These are phyloP conservation scores for Pantherophis alleghaniensis DNA, from an alignment of 2,797 vertebrate genomes.

Conservation along the genomic window DNA sequence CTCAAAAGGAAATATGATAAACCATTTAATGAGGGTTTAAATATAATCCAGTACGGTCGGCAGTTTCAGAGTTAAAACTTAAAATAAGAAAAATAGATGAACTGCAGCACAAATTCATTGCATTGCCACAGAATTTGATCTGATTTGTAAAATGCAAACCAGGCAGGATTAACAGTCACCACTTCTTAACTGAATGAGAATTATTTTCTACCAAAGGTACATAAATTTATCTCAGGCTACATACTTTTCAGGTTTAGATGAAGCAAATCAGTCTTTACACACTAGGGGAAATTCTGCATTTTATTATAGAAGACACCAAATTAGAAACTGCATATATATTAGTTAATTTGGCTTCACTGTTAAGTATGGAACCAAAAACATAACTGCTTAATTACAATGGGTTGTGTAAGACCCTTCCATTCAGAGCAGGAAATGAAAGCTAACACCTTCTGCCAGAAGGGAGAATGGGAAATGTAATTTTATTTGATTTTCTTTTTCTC, in stretches of 20 bases:
- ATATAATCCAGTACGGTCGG: neutral
- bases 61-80: neutral
- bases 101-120: neutral
- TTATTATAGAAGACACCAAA: conserved; percentile 51
- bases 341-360: conserved; percentile 32
- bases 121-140: neutral
- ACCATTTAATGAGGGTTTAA: neutral
- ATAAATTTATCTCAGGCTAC: conserved; percentile 2
- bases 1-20: neutral
- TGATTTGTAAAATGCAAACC: conserved; percentile 30
- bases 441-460: neutral
- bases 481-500: neutral
- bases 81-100: neutral
- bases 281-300: conserved; percentile 36
- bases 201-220: conserved; percentile 17
- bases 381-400: neutral
- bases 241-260: conserved; percentile 17
- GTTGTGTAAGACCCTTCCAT: neutral
- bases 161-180: neutral
- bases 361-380: neutral
- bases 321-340: conserved; percentile 21
- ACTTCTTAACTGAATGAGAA: conserved; percentile 37
- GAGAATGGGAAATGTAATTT: neutral
- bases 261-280: conserved; percentile 16
- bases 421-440: neutral